phyloP scores from a whole-genome alignment of 2,888 invertebrate genomes.

The Alcis repandata region DNA sequence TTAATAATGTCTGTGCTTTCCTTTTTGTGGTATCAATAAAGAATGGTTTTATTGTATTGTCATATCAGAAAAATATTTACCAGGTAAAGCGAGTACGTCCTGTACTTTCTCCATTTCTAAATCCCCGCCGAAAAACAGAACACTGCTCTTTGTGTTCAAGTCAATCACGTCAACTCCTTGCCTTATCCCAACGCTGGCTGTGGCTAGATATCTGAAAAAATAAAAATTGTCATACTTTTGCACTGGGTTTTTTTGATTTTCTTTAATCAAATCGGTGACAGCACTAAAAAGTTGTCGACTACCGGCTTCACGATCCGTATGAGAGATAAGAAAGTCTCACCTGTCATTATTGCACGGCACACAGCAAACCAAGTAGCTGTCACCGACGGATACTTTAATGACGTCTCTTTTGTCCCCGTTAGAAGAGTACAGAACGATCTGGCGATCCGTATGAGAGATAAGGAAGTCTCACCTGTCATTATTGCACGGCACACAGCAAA shows the following conservation, averaged over 20 bases:
- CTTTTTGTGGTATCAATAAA: too few species aligned
- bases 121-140: constrained; percentile 63
- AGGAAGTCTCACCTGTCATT: constrained; percentile 58
- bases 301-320: too few species aligned
- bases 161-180: constrained; percentile 69
- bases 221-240: too few species aligned
- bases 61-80: constrained; percentile 65
- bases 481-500: constrained; percentile 72
- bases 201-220: constrained; percentile 58
- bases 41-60: too few species aligned
- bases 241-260: too few species aligned
- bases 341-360: constrained; percentile 73
- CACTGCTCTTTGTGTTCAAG: constrained; percentile 65
- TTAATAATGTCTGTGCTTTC: too few species aligned
- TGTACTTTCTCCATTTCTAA: constrained; percentile 63
- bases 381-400: constrained; percentile 67
- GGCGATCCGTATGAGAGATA: constrained; percentile 37
- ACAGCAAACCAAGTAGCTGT: constrained; percentile 66
- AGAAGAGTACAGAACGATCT: constrained; percentile 61
- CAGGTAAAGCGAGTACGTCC: constrained; percentile 73
- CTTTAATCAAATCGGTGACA: too few species aligned
- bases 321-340: constrained; percentile 23
- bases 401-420: constrained; percentile 62
- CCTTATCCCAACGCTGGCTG: constrained; percentile 58
- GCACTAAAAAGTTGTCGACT: too few species aligned